Evolutionary conservation across 2,888 invertebrate species (phyloP).

Genomic region (Stenotaenia linearis): DNA sequence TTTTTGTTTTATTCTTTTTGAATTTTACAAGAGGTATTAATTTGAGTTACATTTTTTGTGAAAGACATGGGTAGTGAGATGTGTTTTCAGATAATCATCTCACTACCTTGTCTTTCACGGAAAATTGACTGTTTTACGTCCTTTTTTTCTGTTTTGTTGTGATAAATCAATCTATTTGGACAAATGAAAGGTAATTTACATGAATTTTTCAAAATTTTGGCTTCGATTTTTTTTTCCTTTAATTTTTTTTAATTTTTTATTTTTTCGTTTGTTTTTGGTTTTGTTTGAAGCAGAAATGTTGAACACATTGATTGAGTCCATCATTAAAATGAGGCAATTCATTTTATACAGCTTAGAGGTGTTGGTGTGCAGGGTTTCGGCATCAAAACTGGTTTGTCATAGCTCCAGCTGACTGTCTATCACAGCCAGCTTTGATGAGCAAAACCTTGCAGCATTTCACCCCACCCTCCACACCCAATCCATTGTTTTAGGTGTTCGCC

Average conservation of each 20-base stretch:
- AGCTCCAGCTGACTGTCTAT: constrained; percentile 58
- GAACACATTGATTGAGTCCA: constrained; percentile 8
- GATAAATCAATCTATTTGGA: neutral
- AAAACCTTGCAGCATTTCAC: constrained; percentile 55
- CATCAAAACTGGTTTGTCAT: constrained; percentile 79
- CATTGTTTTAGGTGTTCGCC: constrained; percentile 5
- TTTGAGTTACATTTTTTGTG: constrained; percentile 52
- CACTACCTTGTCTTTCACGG: constrained; percentile 99
- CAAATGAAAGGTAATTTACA: too few species aligned
- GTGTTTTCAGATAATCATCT: constrained; percentile 64
- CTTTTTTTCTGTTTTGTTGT: neutral
- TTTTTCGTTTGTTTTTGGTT: neutral
- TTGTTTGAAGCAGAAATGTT: constrained; percentile 2
- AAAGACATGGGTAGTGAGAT: constrained; percentile 99
- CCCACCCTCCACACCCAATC: constrained; percentile 24
- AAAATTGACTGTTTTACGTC: constrained; percentile 35
- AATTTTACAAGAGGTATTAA: constrained; percentile 1
- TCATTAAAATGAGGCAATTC: constrained; percentile 22
- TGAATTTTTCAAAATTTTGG: too few species aligned
- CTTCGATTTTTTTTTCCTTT: too few species aligned
- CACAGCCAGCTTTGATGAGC: constrained; percentile 97
- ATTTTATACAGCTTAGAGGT: constrained; percentile 24
- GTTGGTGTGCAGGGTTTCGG: constrained; percentile 54
- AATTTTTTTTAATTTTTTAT: neutral
- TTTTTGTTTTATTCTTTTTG: neutral